A percentile compares a stretch with the other conserved stretches of the same genome.
phyloP scores from a whole-genome alignment of 23 tunicate species.

The Trididemnum miniatum region DNA sequence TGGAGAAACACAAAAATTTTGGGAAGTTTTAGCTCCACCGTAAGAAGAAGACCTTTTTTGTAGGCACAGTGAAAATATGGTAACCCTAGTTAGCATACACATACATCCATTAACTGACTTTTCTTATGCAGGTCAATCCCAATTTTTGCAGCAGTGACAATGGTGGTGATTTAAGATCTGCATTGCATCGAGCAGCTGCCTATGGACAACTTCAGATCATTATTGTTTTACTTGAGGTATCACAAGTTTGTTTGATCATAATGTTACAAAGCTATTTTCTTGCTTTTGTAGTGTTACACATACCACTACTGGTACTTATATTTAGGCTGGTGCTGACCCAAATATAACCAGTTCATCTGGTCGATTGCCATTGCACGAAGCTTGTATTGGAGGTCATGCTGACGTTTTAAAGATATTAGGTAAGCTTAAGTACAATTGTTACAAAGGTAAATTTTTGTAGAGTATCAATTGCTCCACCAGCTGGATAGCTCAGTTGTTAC shows the following conservation, averaged over 20 bases:
- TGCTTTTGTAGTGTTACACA: no score
- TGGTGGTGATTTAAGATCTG: constrained; percentile 61
- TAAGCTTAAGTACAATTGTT: not conserved
- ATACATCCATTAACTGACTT: no score
- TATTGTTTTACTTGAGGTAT: constrained; percentile 29
- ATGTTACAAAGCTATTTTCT: no score
- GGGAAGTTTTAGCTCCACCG: no score
- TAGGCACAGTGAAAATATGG: no score
- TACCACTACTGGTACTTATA: no score
- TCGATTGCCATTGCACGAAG: constrained; percentile 59
- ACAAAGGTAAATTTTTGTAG: no score
- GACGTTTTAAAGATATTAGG: constrained; percentile 41
- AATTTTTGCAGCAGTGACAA: constrained; percentile 38
- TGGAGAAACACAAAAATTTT: no score
- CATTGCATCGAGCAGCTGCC: constrained; percentile 68
- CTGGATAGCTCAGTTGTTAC: no score
- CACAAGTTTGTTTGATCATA: not conserved
- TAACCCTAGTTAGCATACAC: no score
- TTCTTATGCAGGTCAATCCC: constrained; percentile 41
- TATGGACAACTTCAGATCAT: constrained; percentile 51
- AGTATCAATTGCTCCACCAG: no score
- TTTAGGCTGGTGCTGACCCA: constrained; percentile 56
- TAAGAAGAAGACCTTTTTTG: no score
- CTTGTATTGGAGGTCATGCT: constrained; percentile 68
- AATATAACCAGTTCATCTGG: constrained; percentile 45